A percentile compares a stretch with the other conserved stretches of the same genome.
These are phyloP conservation scores for Hippocampus barbouri DNA, from an alignment of 2,113 vertebrate genomes.

Conservation along the genomic window DNA sequence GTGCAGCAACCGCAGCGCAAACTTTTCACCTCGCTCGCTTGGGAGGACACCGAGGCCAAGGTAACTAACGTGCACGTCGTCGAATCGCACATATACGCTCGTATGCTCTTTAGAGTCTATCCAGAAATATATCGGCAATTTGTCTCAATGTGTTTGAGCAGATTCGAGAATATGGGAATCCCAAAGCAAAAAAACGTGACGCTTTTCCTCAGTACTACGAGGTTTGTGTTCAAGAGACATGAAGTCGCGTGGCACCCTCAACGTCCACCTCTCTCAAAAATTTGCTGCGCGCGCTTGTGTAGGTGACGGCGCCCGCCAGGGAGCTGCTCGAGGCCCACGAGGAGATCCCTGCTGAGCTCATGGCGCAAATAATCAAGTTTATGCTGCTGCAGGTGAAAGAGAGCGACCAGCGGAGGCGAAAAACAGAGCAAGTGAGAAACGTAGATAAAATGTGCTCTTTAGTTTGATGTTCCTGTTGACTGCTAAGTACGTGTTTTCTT, in stretches of 20 bases:
- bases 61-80: constrained; percentile 46
- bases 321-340: constrained; percentile 74
- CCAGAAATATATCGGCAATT: too few species aligned
- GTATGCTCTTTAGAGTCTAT: too few species aligned
- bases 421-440: constrained; percentile 64
- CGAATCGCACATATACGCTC: too few species aligned
- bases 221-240: constrained; percentile 53
- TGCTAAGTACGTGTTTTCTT: background rate
- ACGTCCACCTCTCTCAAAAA: background rate
- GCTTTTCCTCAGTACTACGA: constrained; percentile 73
- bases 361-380: constrained; percentile 88
- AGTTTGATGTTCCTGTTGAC: background rate
- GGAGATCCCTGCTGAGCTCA: constrained; percentile 77
- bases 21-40: constrained; percentile 74
- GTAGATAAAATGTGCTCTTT: background rate
- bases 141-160: constrained; percentile 34
- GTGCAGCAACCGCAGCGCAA: constrained; percentile 72
- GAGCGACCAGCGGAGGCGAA: constrained; percentile 73
- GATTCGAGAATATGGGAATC: constrained; percentile 73
- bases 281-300: background rate
- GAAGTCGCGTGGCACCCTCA: too few species aligned
- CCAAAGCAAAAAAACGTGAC: constrained; percentile 71
- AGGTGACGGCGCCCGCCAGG: constrained; percentile 81
- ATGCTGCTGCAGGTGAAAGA: constrained; percentile 81
- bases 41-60: constrained; percentile 71